Evolutionary conservation across 2,797 vertebrate genomes (phyloP).

Genomic region (Cirrhinus mrigala): DNA sequence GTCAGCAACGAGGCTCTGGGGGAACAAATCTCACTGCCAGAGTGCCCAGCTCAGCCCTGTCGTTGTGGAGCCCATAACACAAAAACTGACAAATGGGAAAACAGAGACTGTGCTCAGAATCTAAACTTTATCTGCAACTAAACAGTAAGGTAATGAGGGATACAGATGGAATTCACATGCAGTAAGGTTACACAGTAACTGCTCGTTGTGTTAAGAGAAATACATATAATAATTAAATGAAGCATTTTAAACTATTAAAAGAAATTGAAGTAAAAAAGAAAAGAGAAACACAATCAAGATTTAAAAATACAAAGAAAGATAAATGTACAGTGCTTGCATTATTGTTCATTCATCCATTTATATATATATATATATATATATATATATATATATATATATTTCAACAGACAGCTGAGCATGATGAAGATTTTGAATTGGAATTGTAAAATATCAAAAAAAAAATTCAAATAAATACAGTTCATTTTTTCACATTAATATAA

Average conservation of each 20-base stretch:
- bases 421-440: background rate
- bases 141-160: background rate
- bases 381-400: background rate
- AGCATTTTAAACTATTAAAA: background rate
- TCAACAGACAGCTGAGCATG: background rate
- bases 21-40: background rate
- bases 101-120: slow-evolving; percentile 18
- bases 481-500: no score
- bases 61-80: slow-evolving; percentile 23
- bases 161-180: background rate
- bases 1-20: background rate
- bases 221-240: background rate
- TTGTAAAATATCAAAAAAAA: no score
- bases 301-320: background rate
- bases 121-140: slow-evolving; percentile 47
- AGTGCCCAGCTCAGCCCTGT: slow-evolving; percentile 27
- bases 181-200: background rate
- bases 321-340: background rate
- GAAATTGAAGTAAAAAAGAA: background rate
- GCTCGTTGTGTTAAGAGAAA: background rate
- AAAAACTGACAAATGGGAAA: background rate
- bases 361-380: background rate
- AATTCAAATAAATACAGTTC: no score
- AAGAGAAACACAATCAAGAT: background rate
- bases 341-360: background rate